Conservation (phyloP, 2,888 invertebrate species). For the Cheilosia impressa region DNA sequence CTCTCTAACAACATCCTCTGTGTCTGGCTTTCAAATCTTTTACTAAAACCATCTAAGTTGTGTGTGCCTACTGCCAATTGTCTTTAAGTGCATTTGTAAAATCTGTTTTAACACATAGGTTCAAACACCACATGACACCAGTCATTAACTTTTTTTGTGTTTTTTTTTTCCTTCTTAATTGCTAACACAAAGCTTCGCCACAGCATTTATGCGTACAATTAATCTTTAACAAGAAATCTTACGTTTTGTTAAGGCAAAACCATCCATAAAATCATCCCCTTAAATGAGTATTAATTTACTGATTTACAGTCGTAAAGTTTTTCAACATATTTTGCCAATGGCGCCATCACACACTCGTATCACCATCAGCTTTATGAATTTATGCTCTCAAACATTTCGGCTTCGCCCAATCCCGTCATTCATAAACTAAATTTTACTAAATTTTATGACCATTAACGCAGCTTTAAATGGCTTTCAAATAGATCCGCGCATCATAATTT, state of each 20-base stretch:
- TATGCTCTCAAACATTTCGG: slow-evolving; percentile 37
- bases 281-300: slow-evolving; percentile 63
- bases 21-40: no score
- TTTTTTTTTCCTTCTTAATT: not conserved
- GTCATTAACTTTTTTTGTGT: no score
- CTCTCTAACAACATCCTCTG: no score
- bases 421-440: slow-evolving; percentile 55
- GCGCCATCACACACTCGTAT: slow-evolving; percentile 47
- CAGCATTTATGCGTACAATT: slow-evolving; percentile 16
- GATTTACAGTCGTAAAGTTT: slow-evolving; percentile 66
- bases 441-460: slow-evolving; percentile 56
- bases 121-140: no score
- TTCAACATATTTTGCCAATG: slow-evolving; percentile 60
- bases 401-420: slow-evolving; percentile 33
- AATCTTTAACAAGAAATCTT: slow-evolving; percentile 27
- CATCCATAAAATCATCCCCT: slow-evolving; percentile 38
- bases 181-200: not conserved
- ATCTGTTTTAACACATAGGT: no score
- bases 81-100: no score
- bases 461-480: slow-evolving; percentile 65
- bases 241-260: slow-evolving; percentile 16
- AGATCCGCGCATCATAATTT: slow-evolving; percentile 51
- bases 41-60: no score
- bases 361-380: slow-evolving; percentile 39
- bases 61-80: no score